These are phyloP conservation scores for Diplogasteroides magnus DNA, from an alignment of 1,140 invertebrate genomes.

Conservation along the genomic window DNA sequence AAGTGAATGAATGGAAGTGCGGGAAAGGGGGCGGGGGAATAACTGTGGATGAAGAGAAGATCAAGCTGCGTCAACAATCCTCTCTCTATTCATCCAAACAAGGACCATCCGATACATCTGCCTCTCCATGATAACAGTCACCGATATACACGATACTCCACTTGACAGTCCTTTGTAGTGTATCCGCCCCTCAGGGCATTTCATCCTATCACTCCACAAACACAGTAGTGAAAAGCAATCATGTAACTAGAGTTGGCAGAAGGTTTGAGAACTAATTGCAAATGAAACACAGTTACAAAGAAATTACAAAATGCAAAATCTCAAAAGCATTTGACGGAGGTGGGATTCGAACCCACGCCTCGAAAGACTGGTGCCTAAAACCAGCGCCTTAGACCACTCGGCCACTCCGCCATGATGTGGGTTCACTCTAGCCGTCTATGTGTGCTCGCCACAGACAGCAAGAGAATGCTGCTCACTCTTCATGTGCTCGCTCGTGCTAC, in stretches of 20 bases:
- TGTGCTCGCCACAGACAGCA: no score
- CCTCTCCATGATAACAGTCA: background rate
- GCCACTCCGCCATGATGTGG: conserved; percentile 17
- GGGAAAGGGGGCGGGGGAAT: background rate
- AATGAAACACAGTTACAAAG: no score
- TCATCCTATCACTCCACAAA: background rate
- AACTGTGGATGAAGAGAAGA: conserved; percentile 24
- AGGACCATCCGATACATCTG: background rate
- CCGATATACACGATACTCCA: no score
- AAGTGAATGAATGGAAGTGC: background rate
- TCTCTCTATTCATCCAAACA: conserved; percentile 31
- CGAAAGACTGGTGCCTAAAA: conserved; percentile 30
- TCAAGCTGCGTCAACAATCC: conserved; percentile 29
- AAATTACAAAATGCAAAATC: no score
- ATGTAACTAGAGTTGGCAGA: no score
- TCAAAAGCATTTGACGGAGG: conserved; percentile 1
- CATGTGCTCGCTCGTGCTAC: no score
- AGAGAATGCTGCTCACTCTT: no score
- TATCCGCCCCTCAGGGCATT: background rate
- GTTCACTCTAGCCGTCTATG: no score
- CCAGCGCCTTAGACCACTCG: conserved; percentile 30
- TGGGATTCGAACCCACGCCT: background rate
- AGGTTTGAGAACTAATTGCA: no score
- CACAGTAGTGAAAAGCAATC: no score
- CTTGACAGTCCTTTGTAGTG: no score